These are phyloP conservation scores for Phoxinus dragarum DNA, from an alignment of 2,797 vertebrate species.

Conservation along the genomic window DNA sequence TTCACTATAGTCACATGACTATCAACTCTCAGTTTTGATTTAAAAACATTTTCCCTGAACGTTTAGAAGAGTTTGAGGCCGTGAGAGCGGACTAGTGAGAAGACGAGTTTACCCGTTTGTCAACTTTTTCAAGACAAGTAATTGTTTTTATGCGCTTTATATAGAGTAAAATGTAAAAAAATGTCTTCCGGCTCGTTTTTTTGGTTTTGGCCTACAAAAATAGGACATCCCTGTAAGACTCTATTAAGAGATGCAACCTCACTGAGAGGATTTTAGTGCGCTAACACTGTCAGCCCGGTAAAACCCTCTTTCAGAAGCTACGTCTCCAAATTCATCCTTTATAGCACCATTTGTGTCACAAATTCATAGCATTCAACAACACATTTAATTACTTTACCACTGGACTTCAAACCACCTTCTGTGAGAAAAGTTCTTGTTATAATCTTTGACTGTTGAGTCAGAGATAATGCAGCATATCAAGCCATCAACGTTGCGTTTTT, in stretches of 20 bases:
- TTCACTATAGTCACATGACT: neutral
- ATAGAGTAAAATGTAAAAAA: neutral
- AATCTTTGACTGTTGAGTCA: neutral
- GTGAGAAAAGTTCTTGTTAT: neutral
- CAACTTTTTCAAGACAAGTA: neutral
- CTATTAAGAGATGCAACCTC: too few relatives aligned
- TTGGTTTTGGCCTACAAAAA: neutral
- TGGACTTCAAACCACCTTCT: neutral
- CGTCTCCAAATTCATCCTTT: neutral
- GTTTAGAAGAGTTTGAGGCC: neutral
- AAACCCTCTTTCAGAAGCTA: neutral
- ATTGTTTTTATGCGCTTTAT: neutral
- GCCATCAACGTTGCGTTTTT: neutral
- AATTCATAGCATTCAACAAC: neutral
- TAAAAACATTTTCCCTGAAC: neutral
- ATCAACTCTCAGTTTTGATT: neutral
- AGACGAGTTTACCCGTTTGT: neutral
- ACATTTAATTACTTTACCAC: neutral
- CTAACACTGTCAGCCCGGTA: neutral
- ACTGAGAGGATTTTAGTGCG: neutral
- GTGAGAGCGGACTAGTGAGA: neutral
- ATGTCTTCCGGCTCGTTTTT: neutral
- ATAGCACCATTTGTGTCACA: neutral
- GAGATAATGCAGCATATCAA: neutral
- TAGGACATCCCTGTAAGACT: neutral